These are phyloP conservation scores for Megamerina dolium DNA, from an alignment of 2,888 invertebrate species.

Conservation along the genomic window DNA sequence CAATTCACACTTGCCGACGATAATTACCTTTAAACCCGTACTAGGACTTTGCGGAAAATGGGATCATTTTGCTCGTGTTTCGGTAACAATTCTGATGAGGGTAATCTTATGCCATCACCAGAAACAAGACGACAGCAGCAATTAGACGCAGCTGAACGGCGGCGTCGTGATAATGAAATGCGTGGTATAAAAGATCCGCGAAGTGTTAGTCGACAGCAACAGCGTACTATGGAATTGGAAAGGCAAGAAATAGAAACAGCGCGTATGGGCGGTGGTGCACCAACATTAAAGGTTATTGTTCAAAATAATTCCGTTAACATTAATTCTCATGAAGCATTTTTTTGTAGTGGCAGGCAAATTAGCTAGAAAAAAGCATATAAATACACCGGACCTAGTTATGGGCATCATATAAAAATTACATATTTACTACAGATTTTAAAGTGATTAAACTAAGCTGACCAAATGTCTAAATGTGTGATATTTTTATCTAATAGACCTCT, in stretches of 20 bases:
- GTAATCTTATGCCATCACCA: conserved; percentile 42
- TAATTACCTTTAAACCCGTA: too few relatives aligned
- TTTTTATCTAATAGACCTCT: too few relatives aligned
- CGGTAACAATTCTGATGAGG: conserved; percentile 35
- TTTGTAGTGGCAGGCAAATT: neutral
- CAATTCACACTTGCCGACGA: too few relatives aligned
- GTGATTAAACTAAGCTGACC: too few relatives aligned
- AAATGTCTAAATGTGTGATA: too few relatives aligned
- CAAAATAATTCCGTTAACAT: neutral
- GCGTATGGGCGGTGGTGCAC: conserved; percentile 31
- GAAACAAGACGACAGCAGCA: conserved; percentile 61
- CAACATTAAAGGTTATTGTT: conserved; percentile 30
- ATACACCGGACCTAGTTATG: too few relatives aligned
- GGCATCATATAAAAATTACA: too few relatives aligned
- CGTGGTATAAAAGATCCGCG: conserved; percentile 63
- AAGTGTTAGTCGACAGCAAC: conserved; percentile 56
- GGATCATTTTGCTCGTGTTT: conserved; percentile 34
- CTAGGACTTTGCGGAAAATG: conserved; percentile 31
- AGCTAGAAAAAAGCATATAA: too few relatives aligned
- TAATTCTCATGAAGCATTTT: neutral
- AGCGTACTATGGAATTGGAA: conserved; percentile 55
- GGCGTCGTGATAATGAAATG: conserved; percentile 55
- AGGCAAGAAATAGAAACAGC: conserved; percentile 52
- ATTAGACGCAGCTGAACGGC: conserved; percentile 63
- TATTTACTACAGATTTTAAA: too few relatives aligned